Evolutionary conservation across 2,797 vertebrate genomes (phyloP).

Genomic region (Schizopygopsis malacanthus): DNA sequence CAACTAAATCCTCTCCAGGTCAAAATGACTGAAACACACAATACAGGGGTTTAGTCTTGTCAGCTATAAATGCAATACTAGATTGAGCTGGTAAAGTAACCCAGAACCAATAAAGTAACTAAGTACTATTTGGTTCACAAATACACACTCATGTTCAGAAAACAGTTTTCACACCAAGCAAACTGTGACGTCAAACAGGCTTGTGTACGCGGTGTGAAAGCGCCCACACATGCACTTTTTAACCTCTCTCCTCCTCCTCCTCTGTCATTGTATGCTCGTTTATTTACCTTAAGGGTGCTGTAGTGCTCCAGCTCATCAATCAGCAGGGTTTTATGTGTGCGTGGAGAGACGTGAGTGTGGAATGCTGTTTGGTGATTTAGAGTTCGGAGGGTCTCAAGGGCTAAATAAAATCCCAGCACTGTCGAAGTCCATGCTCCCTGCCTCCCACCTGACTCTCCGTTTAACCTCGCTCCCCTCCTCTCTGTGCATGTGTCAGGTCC

Average conservation of each 20-base stretch:
- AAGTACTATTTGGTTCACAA: neutral
- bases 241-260: slow-evolving; percentile 12
- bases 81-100: neutral
- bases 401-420: slow-evolving; percentile 48
- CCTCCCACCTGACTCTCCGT: slow-evolving; percentile 46
- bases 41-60: neutral
- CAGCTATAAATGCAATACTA: neutral
- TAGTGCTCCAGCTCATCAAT: slow-evolving; percentile 38
- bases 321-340: slow-evolving; percentile 48
- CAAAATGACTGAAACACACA: neutral
- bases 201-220: neutral
- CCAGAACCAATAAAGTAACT: neutral
- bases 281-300: slow-evolving; percentile 38
- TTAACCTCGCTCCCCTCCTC: slow-evolving; percentile 52
- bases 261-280: slow-evolving; percentile 33
- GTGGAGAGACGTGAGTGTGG: slow-evolving; percentile 32
- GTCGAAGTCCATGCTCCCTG: slow-evolving; percentile 15
- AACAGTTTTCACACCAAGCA: slow-evolving; percentile 1
- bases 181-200: slow-evolving; percentile 1
- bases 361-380: slow-evolving; percentile 58
- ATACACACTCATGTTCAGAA: neutral
- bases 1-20: neutral
- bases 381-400: slow-evolving; percentile 47
- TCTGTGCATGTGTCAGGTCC: slow-evolving; percentile 64
- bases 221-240: slow-evolving; percentile 23